Evolutionary conservation across 2,888 invertebrate species (phyloP).

Genomic region (Fragum fragum): DNA sequence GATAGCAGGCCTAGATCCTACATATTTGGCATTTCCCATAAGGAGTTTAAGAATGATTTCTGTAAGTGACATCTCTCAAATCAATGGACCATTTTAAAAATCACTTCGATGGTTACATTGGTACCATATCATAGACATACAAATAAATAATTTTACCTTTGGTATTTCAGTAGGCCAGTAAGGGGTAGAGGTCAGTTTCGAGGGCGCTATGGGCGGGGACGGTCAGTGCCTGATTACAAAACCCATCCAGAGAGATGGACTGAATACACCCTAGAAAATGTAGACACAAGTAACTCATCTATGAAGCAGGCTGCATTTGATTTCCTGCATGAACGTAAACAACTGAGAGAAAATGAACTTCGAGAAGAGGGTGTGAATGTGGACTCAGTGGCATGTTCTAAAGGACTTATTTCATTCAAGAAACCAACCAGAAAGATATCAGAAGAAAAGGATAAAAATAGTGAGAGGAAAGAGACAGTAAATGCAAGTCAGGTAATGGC

Average conservation of each 20-base stretch:
- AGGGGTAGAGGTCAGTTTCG: slow-evolving; percentile 4
- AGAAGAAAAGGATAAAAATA: slow-evolving; percentile 25
- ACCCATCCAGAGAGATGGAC: slow-evolving; percentile 94
- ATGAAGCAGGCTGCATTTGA: slow-evolving; percentile 93
- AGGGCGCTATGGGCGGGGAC: slow-evolving; percentile 37
- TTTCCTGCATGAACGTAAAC: slow-evolving; percentile 90
- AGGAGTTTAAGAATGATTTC: too few species aligned
- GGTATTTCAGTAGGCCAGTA: neutral
- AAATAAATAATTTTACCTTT: too few species aligned
- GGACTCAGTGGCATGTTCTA: slow-evolving; percentile 73
- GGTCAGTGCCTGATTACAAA: slow-evolving; percentile 87
- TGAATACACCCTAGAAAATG: slow-evolving; percentile 93
- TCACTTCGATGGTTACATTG: too few species aligned
- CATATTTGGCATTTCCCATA: too few species aligned
- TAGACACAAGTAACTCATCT: slow-evolving; percentile 93
- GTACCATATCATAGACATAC: too few species aligned
- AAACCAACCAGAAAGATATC: slow-evolving; percentile 44
- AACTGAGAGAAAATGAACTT: slow-evolving; percentile 66
- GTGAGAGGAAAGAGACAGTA: neutral
- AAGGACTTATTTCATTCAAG: slow-evolving; percentile 73
- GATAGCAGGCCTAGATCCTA: too few species aligned
- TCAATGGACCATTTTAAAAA: too few species aligned
- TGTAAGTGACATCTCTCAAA: too few species aligned
- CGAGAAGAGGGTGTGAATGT: slow-evolving; percentile 59
- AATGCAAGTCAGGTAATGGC: neutral